Percentiles rank a stretch among this genome's conserved stretches.
Evolutionary conservation across 1,140 invertebrate genomes (phyloP).

Genomic region (Neomicropteryx cornuta): DNA sequence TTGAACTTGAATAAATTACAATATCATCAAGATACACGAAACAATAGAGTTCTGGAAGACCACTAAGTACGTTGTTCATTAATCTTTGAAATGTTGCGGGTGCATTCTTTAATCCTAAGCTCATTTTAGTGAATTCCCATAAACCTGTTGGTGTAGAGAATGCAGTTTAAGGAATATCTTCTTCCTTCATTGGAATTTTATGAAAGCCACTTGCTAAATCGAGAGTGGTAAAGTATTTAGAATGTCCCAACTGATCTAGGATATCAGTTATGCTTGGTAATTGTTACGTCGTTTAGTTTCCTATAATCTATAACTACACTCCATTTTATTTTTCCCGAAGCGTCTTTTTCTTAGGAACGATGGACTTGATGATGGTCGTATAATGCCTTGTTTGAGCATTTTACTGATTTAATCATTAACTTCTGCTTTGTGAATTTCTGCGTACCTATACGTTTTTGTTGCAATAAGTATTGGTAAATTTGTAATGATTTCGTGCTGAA

Average conservation of each 20-base stretch:
- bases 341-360: constrained; percentile 12
- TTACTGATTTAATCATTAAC: constrained; percentile 17
- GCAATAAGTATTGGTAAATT: too few species aligned
- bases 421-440: constrained; percentile 16
- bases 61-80: constrained; percentile 20
- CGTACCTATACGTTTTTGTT: constrained; percentile 15
- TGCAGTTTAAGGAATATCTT: constrained; percentile 33
- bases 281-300: constrained; percentile 21
- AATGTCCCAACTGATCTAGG: constrained; percentile 28
- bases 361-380: constrained; percentile 5
- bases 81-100: constrained; percentile 14
- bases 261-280: constrained; percentile 37
- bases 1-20: constrained; percentile 12
- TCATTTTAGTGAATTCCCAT: constrained; percentile 24
- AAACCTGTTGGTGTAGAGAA: constrained; percentile 24
- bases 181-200: constrained; percentile 30
- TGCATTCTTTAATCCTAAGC: constrained; percentile 5
- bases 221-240: constrained; percentile 28
- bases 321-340: constrained; percentile 20
- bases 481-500: too few species aligned
- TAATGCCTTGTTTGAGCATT: constrained; percentile 14
- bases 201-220: constrained; percentile 37
- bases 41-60: constrained; percentile 15
- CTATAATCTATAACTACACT: constrained; percentile 23
- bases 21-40: constrained; percentile 26